Percentiles rank a stretch among this genome's conserved stretches.
phyloP scores from a whole-genome alignment of 2,888 invertebrate species.

The Dorcus parallelipipedus region DNA sequence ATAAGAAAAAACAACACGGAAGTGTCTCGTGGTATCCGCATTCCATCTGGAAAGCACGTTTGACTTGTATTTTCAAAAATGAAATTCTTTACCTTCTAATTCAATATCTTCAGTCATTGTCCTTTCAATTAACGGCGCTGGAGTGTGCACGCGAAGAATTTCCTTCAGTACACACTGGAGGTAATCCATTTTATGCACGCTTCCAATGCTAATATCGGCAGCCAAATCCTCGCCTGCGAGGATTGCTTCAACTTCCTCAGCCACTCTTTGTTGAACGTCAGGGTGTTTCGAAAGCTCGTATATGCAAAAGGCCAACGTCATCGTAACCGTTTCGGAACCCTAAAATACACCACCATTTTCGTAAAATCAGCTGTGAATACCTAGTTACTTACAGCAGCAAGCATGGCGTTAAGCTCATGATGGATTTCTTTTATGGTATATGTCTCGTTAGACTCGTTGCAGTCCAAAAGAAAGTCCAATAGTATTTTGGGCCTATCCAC shows the following conservation, averaged over 20 bases:
- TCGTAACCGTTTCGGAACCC: slow-evolving; percentile 28
- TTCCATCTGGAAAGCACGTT: slow-evolving; percentile 1
- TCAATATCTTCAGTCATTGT: background rate
- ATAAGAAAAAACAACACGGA: background rate
- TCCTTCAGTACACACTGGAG: slow-evolving; percentile 24
- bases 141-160: slow-evolving; percentile 18
- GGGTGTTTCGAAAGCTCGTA: slow-evolving; percentile 21
- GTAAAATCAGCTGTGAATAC: background rate
- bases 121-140: slow-evolving; percentile 17
- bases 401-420: background rate
- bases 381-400: background rate
- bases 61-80: too few relatives aligned
- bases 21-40: slow-evolving; percentile 2
- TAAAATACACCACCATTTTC: slow-evolving; percentile 1
- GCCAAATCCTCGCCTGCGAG: slow-evolving; percentile 2
- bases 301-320: slow-evolving; percentile 19
- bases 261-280: slow-evolving; percentile 24
- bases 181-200: slow-evolving; percentile 20
- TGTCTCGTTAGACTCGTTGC: background rate
- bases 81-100: background rate
- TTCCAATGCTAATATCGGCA: slow-evolving; percentile 1
- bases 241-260: slow-evolving; percentile 19
- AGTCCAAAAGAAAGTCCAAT: background rate
- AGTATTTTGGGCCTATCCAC: background rate
- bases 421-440: background rate